Percentiles rank a stretch among this genome's conserved stretches.
Conservation (phyloP, 1,140 invertebrate genomes). For the Batillaria attramentaria region DNA sequence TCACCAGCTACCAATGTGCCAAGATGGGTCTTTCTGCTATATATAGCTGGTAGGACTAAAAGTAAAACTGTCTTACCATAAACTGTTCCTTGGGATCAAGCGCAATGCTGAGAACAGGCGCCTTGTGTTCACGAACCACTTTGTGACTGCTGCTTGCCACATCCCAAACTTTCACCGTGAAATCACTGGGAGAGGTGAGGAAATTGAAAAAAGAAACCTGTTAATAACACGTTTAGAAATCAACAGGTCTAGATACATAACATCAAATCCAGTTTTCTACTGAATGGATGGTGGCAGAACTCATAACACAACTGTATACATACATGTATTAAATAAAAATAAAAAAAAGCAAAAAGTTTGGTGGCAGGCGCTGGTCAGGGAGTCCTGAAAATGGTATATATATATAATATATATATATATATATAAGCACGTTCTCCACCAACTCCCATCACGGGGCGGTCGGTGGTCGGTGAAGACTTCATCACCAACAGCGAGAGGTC, state of each 20-base stretch:
- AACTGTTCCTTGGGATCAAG: constrained; percentile 85
- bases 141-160: constrained; percentile 68
- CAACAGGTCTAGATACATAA: too few species aligned
- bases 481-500: too few species aligned
- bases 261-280: too few species aligned
- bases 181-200: too few species aligned
- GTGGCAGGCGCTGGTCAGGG: too few species aligned
- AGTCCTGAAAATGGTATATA: neutral
- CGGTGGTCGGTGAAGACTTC: too few species aligned
- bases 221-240: too few species aligned
- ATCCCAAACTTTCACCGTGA: constrained; percentile 85
- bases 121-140: constrained; percentile 83
- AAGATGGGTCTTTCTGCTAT: neutral
- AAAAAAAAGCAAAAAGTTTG: too few species aligned
- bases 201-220: too few species aligned
- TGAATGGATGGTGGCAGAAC: too few species aligned
- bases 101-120: constrained; percentile 89
- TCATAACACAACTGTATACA: neutral
- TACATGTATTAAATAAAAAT: neutral
- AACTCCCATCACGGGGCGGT: too few species aligned
- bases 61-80: constrained; percentile 75
- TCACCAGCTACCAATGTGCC: neutral
- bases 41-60: neutral
- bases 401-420: neutral
- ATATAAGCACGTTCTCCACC: neutral